Conservation (phyloP, 23 tunicate species). For the Pegea sp. region DNA sequence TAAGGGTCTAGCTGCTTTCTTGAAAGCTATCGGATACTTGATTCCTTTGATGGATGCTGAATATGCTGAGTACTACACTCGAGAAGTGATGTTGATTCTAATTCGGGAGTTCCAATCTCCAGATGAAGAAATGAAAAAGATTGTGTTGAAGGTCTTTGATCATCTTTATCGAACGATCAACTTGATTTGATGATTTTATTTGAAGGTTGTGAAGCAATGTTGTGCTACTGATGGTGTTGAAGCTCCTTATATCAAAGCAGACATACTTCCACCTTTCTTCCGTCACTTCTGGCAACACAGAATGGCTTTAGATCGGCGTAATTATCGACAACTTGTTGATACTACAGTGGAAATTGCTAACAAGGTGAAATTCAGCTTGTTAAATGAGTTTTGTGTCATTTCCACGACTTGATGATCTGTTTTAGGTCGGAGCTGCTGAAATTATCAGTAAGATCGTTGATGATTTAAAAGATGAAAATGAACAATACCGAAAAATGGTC, state of each 20-base stretch:
- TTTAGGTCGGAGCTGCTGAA: constrained; percentile 76
- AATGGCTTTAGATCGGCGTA: constrained; percentile 95
- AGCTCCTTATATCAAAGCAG: constrained; percentile 85
- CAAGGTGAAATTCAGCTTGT: constrained; percentile 19
- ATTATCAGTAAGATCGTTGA: constrained; percentile 76
- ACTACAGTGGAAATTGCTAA: constrained; percentile 98
- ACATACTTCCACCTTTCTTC: constrained; percentile 92
- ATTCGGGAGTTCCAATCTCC: constrained; percentile 98
- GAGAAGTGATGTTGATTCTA: constrained; percentile 99
- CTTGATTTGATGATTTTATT: not conserved
- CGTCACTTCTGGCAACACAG: constrained; percentile 98
- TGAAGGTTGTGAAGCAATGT: constrained; percentile 97
- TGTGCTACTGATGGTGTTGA: constrained; percentile 99
- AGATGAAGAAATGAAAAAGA: constrained; percentile 99
- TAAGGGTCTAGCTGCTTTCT: constrained; percentile 90
- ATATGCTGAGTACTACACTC: constrained; percentile 96
- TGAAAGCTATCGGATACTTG: constrained; percentile 95
- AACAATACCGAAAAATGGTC: constrained; percentile 99
- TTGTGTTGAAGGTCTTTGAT: constrained; percentile 54
- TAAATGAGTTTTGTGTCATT: not conserved
- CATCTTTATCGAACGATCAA: not conserved
- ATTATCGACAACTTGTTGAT: constrained; percentile 92
- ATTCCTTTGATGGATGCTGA: constrained; percentile 99
- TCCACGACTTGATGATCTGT: not conserved
- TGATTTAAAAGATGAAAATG: constrained; percentile 96